phyloP scores from a whole-genome alignment of 2,797 vertebrate species.

The Eleutherodactylus coqui region DNA sequence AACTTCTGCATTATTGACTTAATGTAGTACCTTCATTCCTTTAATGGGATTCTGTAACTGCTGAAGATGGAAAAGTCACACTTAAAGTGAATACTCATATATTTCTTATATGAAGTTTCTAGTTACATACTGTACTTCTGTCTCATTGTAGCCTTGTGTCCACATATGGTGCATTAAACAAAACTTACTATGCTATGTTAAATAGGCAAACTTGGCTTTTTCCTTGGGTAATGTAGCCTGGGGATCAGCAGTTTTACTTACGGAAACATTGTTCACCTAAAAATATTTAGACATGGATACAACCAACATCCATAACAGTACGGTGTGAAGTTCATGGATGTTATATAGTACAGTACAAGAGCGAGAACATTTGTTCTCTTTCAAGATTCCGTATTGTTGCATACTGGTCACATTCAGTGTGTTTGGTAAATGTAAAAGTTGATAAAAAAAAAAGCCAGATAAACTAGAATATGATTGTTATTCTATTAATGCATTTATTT shows the following conservation, averaged over 20 bases:
- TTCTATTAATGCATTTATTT: too few relatives aligned
- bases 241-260: not conserved
- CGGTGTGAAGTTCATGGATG: too few relatives aligned
- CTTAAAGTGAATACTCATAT: constrained; percentile 30
- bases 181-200: not conserved
- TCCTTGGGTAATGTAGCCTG: too few relatives aligned
- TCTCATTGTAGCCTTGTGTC: not conserved
- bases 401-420: too few relatives aligned
- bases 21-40: constrained; percentile 44
- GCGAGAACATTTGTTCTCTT: too few relatives aligned
- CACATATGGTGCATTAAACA: not conserved
- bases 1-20: constrained; percentile 53
- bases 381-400: too few relatives aligned
- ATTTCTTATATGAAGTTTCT: constrained; percentile 29
- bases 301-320: too few relatives aligned
- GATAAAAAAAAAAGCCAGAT: too few relatives aligned
- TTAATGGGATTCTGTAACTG: constrained; percentile 52
- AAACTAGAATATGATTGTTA: too few relatives aligned
- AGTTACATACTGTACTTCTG: not conserved
- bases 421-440: too few relatives aligned
- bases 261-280: not conserved
- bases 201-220: not conserved
- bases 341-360: too few relatives aligned
- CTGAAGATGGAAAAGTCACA: constrained; percentile 48
- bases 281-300: not conserved